A percentile compares a stretch with the other conserved stretches of the same genome.
These are phyloP conservation scores for Eretmochelys imbricata DNA, from an alignment of 2,113 vertebrate species.

Conservation along the genomic window DNA sequence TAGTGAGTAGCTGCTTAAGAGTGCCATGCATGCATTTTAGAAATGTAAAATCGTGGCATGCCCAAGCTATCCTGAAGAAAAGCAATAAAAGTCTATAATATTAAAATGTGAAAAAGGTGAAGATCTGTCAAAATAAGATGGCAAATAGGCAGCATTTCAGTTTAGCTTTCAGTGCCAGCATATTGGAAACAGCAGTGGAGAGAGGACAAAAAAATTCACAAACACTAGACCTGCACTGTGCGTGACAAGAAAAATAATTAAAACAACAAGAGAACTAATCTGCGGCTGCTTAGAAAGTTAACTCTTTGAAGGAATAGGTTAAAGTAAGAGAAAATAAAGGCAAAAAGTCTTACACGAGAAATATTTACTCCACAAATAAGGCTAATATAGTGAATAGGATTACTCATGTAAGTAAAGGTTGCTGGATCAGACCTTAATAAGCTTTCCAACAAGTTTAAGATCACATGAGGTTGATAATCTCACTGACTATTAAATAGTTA, in stretches of 20 bases:
- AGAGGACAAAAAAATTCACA: constrained; percentile 57
- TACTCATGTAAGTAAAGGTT: background rate
- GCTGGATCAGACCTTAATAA: background rate
- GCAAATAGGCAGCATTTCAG: constrained; percentile 47
- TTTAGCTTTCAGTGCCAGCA: constrained; percentile 59
- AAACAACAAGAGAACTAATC: constrained; percentile 76
- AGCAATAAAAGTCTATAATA: background rate
- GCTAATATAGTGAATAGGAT: background rate
- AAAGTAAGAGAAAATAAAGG: constrained; percentile 49
- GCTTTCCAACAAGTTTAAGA: background rate
- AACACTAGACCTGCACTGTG: constrained; percentile 73
- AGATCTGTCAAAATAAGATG: background rate
- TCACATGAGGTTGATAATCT: background rate
- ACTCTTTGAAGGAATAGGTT: constrained; percentile 77
- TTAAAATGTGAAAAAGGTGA: background rate
- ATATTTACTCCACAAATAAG: constrained; percentile 39
- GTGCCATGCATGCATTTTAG: constrained; percentile 43
- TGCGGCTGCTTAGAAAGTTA: constrained; percentile 73
- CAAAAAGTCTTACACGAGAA: background rate
- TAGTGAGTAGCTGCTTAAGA: constrained; percentile 56
- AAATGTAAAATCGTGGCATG: constrained; percentile 9
- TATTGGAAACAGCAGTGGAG: constrained; percentile 64
- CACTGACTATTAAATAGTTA: background rate
- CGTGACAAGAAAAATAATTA: constrained; percentile 84
- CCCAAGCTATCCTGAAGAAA: constrained; percentile 33